Percentiles rank a stretch among this genome's conserved stretches.
Conservation (phyloP, 2,797 vertebrate genomes). For the Hydrolagus colliei region DNA sequence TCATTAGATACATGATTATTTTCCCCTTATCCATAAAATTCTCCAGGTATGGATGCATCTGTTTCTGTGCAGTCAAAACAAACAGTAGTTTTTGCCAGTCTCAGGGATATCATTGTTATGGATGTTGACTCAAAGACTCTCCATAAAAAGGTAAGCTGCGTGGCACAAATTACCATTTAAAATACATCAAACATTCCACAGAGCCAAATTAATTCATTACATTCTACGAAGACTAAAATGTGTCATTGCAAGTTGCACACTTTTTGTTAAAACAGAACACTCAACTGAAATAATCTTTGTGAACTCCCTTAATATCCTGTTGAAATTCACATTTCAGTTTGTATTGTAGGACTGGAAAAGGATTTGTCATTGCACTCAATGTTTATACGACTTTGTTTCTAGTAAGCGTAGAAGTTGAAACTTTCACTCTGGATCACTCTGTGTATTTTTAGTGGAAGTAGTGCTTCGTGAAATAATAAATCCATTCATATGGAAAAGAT, state of each 20-base stretch:
- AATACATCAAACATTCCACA: background rate
- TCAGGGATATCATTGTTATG: constrained; percentile 73
- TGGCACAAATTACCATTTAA: background rate
- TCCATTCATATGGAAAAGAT: background rate
- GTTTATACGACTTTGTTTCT: no score
- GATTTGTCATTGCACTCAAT: no score
- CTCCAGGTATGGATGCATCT: constrained; percentile 73
- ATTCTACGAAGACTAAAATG: background rate
- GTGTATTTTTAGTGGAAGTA: no score
- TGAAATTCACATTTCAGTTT: background rate
- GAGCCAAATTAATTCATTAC: background rate
- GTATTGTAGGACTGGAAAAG: background rate
- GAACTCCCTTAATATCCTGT: background rate
- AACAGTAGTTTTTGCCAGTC: constrained; percentile 71
- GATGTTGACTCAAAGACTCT: constrained; percentile 72
- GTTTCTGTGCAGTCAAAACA: constrained; percentile 64
- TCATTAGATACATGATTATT: background rate
- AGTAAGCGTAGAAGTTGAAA: no score
- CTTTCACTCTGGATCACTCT: no score
- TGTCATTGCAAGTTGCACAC: no score
- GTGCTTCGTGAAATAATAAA: background rate
- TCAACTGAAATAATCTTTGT: background rate
- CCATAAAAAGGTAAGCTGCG: constrained; percentile 76
- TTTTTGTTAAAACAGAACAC: background rate
- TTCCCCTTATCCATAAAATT: constrained; percentile 30